Conservation (phyloP, 2,797 vertebrate species). For the Peromyscus nudipes region DNA sequence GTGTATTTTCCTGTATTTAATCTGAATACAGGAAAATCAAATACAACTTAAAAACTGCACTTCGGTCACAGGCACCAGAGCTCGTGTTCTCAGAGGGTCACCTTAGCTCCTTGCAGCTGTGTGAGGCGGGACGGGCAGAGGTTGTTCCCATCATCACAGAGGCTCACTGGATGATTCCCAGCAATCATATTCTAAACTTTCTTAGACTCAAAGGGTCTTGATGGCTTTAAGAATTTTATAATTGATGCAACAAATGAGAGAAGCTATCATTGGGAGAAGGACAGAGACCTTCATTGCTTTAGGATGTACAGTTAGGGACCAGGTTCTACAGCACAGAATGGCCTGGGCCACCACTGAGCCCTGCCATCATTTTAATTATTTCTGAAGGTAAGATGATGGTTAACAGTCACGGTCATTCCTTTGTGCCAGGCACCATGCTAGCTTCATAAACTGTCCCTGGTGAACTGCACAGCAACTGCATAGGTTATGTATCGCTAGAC, state of each 20-base stretch:
- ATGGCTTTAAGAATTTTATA: neutral
- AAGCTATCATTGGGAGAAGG: neutral
- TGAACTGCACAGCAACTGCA: neutral
- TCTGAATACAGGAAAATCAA: neutral
- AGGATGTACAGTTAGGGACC: neutral
- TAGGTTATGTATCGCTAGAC: neutral
- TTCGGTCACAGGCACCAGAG: neutral
- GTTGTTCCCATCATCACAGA: neutral
- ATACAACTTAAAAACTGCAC: neutral
- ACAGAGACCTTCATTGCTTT: neutral
- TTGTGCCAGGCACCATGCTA: neutral
- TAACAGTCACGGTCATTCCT: neutral
- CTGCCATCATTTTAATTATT: neutral
- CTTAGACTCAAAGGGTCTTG: neutral
- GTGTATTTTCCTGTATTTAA: neutral
- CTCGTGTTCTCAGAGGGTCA: neutral
- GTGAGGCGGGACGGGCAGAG: accelerated
- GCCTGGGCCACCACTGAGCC: no score
- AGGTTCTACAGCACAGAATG: neutral
- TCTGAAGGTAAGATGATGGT: neutral
- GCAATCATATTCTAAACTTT: neutral
- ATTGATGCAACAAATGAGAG: neutral
- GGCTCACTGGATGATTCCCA: no score
- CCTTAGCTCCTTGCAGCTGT: neutral
- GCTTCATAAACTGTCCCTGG: neutral